These are phyloP conservation scores for Cyanocitta stelleri DNA, from an alignment of 2,113 vertebrate species.

Conservation along the genomic window DNA sequence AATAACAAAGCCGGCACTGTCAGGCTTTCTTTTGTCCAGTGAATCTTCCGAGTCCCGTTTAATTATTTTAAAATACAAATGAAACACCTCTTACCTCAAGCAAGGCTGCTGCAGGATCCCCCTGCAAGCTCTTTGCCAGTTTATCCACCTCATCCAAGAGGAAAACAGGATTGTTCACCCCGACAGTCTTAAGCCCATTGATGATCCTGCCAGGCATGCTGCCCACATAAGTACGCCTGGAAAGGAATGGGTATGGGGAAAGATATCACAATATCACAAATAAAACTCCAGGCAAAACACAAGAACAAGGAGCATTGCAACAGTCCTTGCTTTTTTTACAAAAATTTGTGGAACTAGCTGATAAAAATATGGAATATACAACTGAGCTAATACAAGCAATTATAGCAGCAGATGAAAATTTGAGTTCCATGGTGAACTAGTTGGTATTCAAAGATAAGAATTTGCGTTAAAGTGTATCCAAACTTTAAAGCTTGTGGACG, in stretches of 20 bases:
- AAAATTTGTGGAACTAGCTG: neutral
- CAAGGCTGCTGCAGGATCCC: conserved; percentile 93
- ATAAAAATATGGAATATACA: neutral
- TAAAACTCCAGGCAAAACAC: neutral
- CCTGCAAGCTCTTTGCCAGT: conserved; percentile 92
- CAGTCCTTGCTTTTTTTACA: neutral
- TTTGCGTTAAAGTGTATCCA: neutral
- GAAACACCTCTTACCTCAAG: conserved; percentile 83
- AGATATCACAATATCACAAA: neutral
- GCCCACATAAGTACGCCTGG: conserved; percentile 92
- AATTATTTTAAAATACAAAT: neutral
- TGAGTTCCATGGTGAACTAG: neutral
- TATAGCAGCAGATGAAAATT: neutral
- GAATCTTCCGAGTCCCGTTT: neutral
- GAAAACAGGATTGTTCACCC: conserved; percentile 94
- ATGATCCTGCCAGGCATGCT: conserved; percentile 98
- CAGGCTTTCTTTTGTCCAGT: neutral
- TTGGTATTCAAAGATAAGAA: neutral
- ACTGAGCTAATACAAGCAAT: neutral
- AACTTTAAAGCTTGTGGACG: neutral
- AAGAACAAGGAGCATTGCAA: neutral
- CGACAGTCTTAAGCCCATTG: conserved; percentile 91
- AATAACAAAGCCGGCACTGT: neutral
- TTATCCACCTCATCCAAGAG: conserved; percentile 97
- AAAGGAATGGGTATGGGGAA: neutral